Evolutionary conservation across 2,797 vertebrate genomes (phyloP), one percentile per base, ranked within the genome.

Genomic region (Acanthiza pusilla): DNA sequence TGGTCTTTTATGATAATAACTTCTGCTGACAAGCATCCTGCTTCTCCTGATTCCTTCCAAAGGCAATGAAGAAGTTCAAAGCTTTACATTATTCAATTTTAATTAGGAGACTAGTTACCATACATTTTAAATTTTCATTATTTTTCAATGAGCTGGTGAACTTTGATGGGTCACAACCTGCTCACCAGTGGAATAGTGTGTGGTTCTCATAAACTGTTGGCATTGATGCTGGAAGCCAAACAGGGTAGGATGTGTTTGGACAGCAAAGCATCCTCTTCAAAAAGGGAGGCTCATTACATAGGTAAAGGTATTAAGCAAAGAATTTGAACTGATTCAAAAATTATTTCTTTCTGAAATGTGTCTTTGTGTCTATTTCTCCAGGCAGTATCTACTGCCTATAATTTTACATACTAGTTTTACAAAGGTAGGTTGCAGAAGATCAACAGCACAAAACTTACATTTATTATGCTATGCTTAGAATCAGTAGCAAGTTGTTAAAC

Each of bases 121-220:
- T 96, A 83, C 43, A 94, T 97, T 97, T 97, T 93, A 97, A 97
- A 97, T 97, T 95, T 97, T 97, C 96, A 97, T 98, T 94, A 91
- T 51, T 91, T 85, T 91, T 96, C 91, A 87, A 51, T 50, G 51
- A 95, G 67, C 78, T 81, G 45, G 82, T 65, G 51, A 96, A 89
- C 67, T 96, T 91, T 92, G 66, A 89, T 94, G 80, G 70, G 78
- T 97, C 93, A 94, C 72, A 97, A 88, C 76, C 66, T 89, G 58
- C 65, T 91, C 73, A 36, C 14, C 77, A 81, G 42, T 91, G 65
- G 45, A 91, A 88, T 13, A 86, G 20, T 82, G 61, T 65, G 85
- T 36, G 75, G 16, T 29, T 68, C 32, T 91, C 57, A 48, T 21
- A 58, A 29, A n/a, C 6, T 81, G 16, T 86, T 94, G 71, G 47